These are phyloP conservation scores for Trachemys scripta DNA, from an alignment of 2,113 vertebrate genomes.

Conservation along the genomic window DNA sequence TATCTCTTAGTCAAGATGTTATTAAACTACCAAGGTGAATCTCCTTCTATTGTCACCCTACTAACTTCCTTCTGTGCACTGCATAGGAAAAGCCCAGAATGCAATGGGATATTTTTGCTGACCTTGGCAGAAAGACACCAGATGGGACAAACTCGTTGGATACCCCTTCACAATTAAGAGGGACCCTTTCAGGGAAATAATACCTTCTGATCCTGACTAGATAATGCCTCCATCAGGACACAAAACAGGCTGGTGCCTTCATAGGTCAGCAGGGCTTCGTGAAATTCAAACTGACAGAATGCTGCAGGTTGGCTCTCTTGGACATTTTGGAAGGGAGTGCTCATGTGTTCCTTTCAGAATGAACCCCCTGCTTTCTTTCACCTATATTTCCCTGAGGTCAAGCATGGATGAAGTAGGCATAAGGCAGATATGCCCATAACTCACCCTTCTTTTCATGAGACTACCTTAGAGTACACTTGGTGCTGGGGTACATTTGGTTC, in stretches of 20 bases:
- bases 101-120: not conserved
- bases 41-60: not conserved
- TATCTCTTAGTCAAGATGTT: not conserved
- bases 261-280: not conserved
- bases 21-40: not conserved
- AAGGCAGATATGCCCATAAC: not conserved
- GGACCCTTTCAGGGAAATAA: not conserved
- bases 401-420: not conserved
- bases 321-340: not conserved
- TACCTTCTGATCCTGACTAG: not conserved
- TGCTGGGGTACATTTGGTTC: not conserved
- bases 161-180: not conserved
- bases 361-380: not conserved
- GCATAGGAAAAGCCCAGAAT: not conserved
- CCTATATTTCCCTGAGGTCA: not conserved
- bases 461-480: not conserved
- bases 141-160: fast-evolving
- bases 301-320: not conserved
- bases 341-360: not conserved
- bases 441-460: not conserved
- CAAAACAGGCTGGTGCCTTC: not conserved
- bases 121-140: not conserved
- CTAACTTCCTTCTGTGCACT: not conserved
- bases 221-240: not conserved
- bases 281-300: not conserved